Evolutionary conservation across 2,888 invertebrate species (phyloP), one percentile per base, ranked within the genome.

Genomic region (Tenthredo distinguenda): DNA sequence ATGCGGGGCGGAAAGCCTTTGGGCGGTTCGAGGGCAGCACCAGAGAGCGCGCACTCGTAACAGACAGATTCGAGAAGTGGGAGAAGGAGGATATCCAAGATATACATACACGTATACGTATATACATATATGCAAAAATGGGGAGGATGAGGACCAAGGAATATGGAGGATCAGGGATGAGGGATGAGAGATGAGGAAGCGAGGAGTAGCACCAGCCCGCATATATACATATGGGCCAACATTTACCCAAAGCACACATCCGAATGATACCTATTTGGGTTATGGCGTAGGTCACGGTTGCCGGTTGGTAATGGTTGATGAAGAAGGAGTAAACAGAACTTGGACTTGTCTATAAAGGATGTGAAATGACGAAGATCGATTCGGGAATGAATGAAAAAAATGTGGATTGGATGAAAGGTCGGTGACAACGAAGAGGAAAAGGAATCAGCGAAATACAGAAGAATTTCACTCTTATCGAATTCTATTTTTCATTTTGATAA

Each of bases 1-100:
- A 62, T 26, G 81, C 37, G 81, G 40, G 62, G 50, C 58, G 81
- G 62, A 81, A 81, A 81, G 58, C 81, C 81, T 81, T 62, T 81
- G 81, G 81, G 81, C 40, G 62, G 6, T 62, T 50, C 74, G 74
- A 55, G 77, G 55, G 77, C 58, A 37, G n/a, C 37, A 40, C 26
- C 58, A 37, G 18, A 37, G 68, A 34, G 68, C 68, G 34, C 68
- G 43, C 72, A 43, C 43, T 74, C 21, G 43, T 74, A 74, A 74
- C 43, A 43, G 72, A 74, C 7, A 21, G 40, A 21, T 43, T 74
- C n/a, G 12, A 21, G 43, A 40, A 10, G 43, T 21, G 72, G 72
- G 37, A 79, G 40, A 37, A 58, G 31, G 79, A 40, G 12, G 76
- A 58, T 81, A 31, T n/a, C 1, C 12, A 55, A 55, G 31, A 31